Evolutionary conservation across 2,113 vertebrate species (phyloP).

Genomic region (Daboia siamensis): DNA sequence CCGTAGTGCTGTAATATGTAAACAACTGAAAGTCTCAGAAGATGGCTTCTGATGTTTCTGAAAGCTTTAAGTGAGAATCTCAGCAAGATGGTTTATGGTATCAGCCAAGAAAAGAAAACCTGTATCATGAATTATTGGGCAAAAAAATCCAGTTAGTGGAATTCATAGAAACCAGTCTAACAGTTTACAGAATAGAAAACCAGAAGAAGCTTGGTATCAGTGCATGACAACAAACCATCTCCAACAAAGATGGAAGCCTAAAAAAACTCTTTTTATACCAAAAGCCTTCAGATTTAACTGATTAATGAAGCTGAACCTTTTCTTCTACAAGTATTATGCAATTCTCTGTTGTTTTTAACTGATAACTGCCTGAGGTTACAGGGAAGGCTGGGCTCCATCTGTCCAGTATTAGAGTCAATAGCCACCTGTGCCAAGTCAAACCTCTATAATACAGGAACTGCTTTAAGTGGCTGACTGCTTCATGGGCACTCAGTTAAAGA

Average conservation of each 20-base stretch:
- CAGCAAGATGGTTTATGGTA: background rate
- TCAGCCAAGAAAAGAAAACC: background rate
- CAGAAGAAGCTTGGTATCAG: background rate
- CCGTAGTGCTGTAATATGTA: background rate
- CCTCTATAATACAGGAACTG: background rate
- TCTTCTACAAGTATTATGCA: background rate
- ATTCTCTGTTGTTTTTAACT: background rate
- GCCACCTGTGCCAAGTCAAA: background rate
- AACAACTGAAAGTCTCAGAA: background rate
- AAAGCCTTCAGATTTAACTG: background rate
- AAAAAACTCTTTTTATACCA: background rate
- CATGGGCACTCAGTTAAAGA: background rate
- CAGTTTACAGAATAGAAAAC: background rate
- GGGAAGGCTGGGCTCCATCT: background rate
- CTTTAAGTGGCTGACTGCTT: background rate
- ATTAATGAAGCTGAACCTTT: background rate
- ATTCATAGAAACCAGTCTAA: background rate
- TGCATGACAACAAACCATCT: background rate
- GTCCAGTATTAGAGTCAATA: background rate
- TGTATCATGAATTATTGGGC: background rate
- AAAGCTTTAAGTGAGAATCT: background rate
- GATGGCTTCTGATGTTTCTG: background rate
- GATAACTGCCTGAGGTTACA: background rate
- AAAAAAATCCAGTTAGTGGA: background rate
- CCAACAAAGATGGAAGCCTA: background rate